Evolutionary conservation across 2,113 vertebrate genomes (phyloP), one percentile per base, ranked within the genome.

Genomic region (Lasiurus cinereus): DNA sequence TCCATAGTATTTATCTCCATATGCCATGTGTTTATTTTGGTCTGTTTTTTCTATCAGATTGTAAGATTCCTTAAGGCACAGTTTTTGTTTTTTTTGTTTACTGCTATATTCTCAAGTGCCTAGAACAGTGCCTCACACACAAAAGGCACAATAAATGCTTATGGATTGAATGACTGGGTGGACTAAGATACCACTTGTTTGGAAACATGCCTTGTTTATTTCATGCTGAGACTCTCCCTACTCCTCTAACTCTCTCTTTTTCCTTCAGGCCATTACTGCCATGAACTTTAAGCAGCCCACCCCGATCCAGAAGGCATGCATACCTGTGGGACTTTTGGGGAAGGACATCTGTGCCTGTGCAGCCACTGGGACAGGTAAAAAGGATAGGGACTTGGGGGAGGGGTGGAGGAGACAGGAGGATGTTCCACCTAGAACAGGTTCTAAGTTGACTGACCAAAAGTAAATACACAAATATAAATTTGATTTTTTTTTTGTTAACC

Each of bases 341-440:
- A 98, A 99, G 96, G 99, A 99, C 97, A 98, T 99, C 74, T 99
- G 99, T 83, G 99, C 99, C 66, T 99, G 99, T 72, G 99, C 99
- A 62, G 99, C 99, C 39, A 99, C 99, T 29, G 99, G 99, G 87
- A 99, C 99, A 94, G 99, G 99, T 99, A 93, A 85, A 1, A 97
- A 31, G 0, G 0, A 66, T 29, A 21, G 84, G 31, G 80, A 43
- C 29, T 11, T 4, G 3, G 76, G 3, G 6, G 4, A 62, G 2
- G 6, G 1, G 22, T 9, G 6, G 15, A 6, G 5, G 46, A 5
- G 21, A 24, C 76, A 46, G 9, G 0, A 74, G 43, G 64, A 83
- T 33, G 24, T 12, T 5, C 11, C 1, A 15, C 13, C 6, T 31
- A 46, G 27, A 22, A 10, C 9, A 14, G 48, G 27, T 10, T 62